Evolutionary conservation across 2,113 vertebrate genomes (phyloP).

Genomic region (Cariama cristata): DNA sequence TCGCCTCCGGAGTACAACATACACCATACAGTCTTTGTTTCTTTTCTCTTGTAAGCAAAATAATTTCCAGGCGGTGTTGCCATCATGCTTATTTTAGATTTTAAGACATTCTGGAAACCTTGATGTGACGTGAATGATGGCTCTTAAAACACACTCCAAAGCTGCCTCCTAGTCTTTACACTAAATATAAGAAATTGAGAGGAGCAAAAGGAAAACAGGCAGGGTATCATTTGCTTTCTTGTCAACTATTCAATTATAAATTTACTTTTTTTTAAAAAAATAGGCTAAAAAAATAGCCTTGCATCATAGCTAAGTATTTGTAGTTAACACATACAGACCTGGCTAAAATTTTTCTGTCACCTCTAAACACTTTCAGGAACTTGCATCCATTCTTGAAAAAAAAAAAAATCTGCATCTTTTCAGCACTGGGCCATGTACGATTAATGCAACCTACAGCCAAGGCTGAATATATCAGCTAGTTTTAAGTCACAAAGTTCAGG

Average conservation of each 20-base stretch:
- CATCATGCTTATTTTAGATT: constrained; percentile 7
- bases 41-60: not conserved
- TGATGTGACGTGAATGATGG: not conserved
- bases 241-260: not conserved
- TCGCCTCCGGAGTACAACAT: not conserved
- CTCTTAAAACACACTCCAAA: not conserved
- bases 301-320: not conserved
- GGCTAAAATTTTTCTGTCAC: not conserved
- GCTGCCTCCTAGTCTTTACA: not conserved
- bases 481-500: not conserved
- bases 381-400: not conserved
- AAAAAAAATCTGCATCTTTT: not conserved
- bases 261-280: not conserved
- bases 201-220: not conserved
- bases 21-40: not conserved
- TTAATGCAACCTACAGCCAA: not conserved
- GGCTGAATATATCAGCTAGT: not conserved
- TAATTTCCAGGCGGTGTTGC: not conserved
- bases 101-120: not conserved
- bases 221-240: not conserved
- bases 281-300: not conserved
- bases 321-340: not conserved
- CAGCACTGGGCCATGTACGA: not conserved
- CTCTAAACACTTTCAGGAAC: not conserved
- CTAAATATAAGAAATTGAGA: not conserved